Percentiles rank a stretch among this genome's conserved stretches.
Evolutionary conservation across 2,797 vertebrate genomes (phyloP).

Genomic region (Propithecus deckenii): DNA sequence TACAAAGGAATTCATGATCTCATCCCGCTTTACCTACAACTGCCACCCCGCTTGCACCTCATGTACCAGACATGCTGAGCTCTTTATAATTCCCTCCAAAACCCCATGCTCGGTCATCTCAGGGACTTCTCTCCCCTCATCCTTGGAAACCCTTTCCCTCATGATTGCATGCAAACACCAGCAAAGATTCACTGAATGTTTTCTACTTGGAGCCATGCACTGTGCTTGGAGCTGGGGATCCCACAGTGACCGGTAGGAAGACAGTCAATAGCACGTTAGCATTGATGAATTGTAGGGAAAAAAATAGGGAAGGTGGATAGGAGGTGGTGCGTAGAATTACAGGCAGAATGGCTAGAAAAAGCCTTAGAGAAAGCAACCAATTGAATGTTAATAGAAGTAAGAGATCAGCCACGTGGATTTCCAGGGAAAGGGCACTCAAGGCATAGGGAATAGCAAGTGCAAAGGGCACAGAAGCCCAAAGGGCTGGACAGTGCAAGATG

Average conservation of each 20-base stretch:
- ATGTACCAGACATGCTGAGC: rapidly evolving
- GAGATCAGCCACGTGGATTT: rapidly evolving
- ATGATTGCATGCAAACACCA: neutral
- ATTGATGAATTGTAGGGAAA: neutral
- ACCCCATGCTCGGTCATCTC: neutral
- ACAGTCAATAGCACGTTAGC: neutral
- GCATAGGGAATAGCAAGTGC: rapidly evolving
- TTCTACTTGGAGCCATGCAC: neutral
- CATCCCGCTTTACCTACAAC: neutral
- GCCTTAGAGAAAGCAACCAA: neutral
- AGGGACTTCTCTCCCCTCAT: neutral
- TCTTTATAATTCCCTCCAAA: neutral
- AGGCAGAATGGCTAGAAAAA: neutral
- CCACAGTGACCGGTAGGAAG: neutral
- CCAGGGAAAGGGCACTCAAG: neutral
- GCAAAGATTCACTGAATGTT: neutral
- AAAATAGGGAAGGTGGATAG: neutral
- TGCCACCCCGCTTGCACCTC: neutral
- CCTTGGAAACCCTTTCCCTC: neutral
- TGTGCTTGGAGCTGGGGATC: neutral
- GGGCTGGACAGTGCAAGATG: neutral
- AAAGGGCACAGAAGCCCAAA: neutral
- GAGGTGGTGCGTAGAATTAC: neutral
- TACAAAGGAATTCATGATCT: neutral
- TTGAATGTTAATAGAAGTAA: neutral